Evolutionary conservation across 2,888 invertebrate genomes (phyloP).

Genomic region (Pemphredon lugubris): DNA sequence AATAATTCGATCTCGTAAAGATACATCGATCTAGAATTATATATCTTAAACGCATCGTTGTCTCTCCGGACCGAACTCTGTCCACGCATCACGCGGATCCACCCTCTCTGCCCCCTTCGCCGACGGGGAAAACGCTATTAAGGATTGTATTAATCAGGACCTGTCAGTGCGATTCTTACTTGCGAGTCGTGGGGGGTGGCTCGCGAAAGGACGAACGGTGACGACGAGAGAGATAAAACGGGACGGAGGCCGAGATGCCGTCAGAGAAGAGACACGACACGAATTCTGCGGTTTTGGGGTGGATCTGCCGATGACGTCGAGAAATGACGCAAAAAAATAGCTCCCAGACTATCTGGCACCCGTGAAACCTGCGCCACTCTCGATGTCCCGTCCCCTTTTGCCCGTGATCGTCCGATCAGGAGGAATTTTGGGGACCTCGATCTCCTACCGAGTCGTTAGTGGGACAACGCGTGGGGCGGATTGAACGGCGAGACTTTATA

Average conservation of each 20-base stretch:
- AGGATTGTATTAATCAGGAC: slow-evolving; percentile 80
- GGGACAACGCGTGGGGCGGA: too few species aligned
- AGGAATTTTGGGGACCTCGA: slow-evolving; percentile 13
- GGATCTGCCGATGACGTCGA: slow-evolving; percentile 80
- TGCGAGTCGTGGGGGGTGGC: slow-evolving; percentile 50
- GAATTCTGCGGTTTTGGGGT: slow-evolving; percentile 69
- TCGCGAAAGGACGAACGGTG: slow-evolving; percentile 41
- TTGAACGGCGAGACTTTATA: too few species aligned
- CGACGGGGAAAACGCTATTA: slow-evolving; percentile 70
- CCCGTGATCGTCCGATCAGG: slow-evolving; percentile 13
- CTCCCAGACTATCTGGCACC: slow-evolving; percentile 76
- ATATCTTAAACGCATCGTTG: background rate
- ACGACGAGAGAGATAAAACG: slow-evolving; percentile 38
- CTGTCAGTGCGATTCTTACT: slow-evolving; percentile 76
- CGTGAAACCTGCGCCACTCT: slow-evolving; percentile 47
- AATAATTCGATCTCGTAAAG: too few species aligned
- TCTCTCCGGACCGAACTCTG: too few species aligned
- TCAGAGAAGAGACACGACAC: slow-evolving; percentile 69
- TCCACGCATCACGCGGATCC: too few species aligned
- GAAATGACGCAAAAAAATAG: slow-evolving; percentile 79
- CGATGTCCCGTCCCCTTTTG: background rate
- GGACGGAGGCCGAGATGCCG: slow-evolving; percentile 55
- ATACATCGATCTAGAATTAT: slow-evolving; percentile 33
- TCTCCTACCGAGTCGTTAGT: background rate
- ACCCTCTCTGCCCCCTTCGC: slow-evolving; percentile 33